Evolutionary conservation across 2,797 vertebrate genomes (phyloP), one percentile per base, ranked within the genome.

Genomic region (Miichthys miiuy): DNA sequence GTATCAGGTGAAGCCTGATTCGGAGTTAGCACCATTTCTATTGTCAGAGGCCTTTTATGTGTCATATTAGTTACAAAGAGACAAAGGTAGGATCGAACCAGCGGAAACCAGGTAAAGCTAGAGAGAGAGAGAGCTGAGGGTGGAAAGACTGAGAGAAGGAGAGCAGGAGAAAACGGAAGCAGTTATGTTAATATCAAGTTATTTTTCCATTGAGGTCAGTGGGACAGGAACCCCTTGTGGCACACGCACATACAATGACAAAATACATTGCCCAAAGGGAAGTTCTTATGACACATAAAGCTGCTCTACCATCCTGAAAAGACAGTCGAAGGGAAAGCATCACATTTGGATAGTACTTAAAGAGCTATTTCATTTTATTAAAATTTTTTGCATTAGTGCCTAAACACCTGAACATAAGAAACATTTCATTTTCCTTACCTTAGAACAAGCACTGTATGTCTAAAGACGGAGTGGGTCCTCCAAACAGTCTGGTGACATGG

Each of bases 61-160:
- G 87, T 91, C 87, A 92, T 94, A 94, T 94, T 90, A 88, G 90
- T 94, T 94, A 93, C 93, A 92, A 65, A 17, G 75, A 85, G 88
- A 95, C 92, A 94, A 94, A 93, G 75, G 85, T 9, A 9, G 74
- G 90, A 90, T 86, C 85, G 75, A 87, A 89, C 87, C 91, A 87
- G 90, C 79, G 87, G 93, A 94, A 92, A 87, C 86, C 75, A 83
- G 76, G 82, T 56, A 84, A 65, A 77, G 75, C 65, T 21, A 48
- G 38, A 79, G 52, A 69, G 73, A 83, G 27, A 25, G 72, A 47
- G 27, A 25, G 72, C 42, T 5, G 13, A 21, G 60, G 21, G 61
- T 47, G 44, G 61, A 68, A 27, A 62, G 62, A 41, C 14, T 11
- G 30, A 58, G 63, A 62, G 54, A 47, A 42, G 58, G 68, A 73